Percentiles rank a stretch among this genome's conserved stretches.
These are phyloP conservation scores for Odontamblyopus rebecca DNA, from an alignment of 2,797 vertebrate species.

Conservation along the genomic window DNA sequence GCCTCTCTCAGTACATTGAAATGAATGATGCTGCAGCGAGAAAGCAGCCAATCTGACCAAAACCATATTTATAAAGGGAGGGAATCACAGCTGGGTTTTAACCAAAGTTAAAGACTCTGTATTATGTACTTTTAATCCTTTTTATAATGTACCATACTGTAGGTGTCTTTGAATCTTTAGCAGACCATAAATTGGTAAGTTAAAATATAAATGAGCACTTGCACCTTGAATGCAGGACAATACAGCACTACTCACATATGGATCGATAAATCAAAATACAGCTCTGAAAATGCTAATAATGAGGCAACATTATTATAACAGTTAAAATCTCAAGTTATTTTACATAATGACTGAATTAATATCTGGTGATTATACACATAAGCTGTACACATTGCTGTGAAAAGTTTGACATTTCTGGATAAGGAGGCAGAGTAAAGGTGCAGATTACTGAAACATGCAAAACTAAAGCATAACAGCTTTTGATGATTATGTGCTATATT, in stretches of 20 bases:
- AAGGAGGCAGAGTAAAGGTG: background rate
- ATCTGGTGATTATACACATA: background rate
- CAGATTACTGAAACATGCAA: background rate
- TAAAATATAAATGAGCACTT: too few relatives aligned
- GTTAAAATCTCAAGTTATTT: too few relatives aligned
- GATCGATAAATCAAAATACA: too few relatives aligned
- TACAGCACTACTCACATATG: too few relatives aligned
- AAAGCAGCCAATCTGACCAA: constrained; percentile 1
- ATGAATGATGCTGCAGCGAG: constrained; percentile 22
- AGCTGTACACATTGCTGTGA: background rate
- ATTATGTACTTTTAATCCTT: background rate
- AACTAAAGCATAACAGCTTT: background rate
- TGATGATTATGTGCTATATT: background rate
- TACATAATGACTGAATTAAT: background rate
- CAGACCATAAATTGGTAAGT: too few relatives aligned
- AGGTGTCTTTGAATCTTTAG: too few relatives aligned
- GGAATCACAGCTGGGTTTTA: too few relatives aligned
- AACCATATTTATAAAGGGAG: background rate
- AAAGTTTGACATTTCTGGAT: background rate
- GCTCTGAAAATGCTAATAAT: too few relatives aligned
- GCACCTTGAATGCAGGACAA: too few relatives aligned
- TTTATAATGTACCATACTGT: background rate
- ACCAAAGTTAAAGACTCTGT: background rate
- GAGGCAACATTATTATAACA: too few relatives aligned
- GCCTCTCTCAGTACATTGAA: constrained; percentile 18